Evolutionary conservation across 2,113 vertebrate genomes (phyloP).

Genomic region (Arizona elegans): DNA sequence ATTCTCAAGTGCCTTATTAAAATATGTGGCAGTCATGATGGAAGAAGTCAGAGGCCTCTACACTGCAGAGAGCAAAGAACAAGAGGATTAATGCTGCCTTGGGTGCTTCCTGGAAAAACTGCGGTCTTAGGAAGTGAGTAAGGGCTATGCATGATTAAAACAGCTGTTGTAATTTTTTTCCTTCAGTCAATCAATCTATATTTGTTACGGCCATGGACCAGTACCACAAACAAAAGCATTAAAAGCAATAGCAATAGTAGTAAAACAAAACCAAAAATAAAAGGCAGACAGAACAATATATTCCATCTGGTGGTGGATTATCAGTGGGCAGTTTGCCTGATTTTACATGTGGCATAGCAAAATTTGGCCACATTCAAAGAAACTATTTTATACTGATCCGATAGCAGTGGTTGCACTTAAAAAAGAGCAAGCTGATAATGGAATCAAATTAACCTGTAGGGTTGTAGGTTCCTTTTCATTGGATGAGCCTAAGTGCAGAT

Average conservation of each 20-base stretch:
- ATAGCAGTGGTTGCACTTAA: background rate
- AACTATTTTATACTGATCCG: background rate
- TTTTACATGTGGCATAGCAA: background rate
- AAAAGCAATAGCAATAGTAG: background rate
- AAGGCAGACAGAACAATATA: background rate
- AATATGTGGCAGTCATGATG: conserved; percentile 5
- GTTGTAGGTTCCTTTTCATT: background rate
- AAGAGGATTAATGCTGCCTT: conserved; percentile 42
- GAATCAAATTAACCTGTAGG: background rate
- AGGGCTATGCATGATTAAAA: conserved; percentile 17
- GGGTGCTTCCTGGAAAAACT: conserved; percentile 31
- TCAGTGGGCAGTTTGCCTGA: background rate
- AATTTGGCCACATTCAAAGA: background rate
- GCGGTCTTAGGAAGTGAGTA: background rate
- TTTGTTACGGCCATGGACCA: background rate
- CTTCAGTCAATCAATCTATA: background rate
- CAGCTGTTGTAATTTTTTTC: conserved; percentile 32
- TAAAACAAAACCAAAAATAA: background rate
- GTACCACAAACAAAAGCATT: background rate
- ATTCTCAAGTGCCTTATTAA: background rate
- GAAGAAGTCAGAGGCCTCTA: background rate
- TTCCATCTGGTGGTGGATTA: background rate
- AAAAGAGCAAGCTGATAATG: background rate
- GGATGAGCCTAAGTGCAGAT: background rate
- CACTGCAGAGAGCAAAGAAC: background rate